phyloP scores from a whole-genome alignment of 1,140 invertebrate genomes.

The Pachyrhynchus sulphureomaculatus region DNA sequence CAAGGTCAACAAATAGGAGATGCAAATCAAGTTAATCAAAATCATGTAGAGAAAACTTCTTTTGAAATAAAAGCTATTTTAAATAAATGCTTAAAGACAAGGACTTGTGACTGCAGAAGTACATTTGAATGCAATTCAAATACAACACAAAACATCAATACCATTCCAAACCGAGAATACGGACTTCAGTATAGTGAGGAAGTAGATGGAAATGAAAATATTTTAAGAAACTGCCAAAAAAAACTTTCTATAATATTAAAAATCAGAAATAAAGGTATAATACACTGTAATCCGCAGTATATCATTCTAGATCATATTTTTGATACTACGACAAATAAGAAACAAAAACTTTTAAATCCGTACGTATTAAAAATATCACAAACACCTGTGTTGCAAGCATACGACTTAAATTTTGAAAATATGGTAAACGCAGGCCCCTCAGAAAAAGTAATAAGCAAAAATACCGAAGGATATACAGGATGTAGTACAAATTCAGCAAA shows the following conservation, averaged over 20 bases:
- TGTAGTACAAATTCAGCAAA: slow-evolving; percentile 45
- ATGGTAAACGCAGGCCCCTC: slow-evolving; percentile 52
- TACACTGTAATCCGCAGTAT: slow-evolving; percentile 50
- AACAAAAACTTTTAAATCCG: slow-evolving; percentile 50
- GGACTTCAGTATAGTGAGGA: slow-evolving; percentile 8
- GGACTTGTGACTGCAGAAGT: slow-evolving; percentile 6
- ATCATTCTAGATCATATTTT: slow-evolving; percentile 54
- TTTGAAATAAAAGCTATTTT: slow-evolving; percentile 46
- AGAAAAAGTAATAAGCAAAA: slow-evolving; percentile 54
- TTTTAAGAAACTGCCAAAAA: slow-evolving; percentile 38
- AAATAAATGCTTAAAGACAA: slow-evolving; percentile 35
- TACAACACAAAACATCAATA: not conserved
- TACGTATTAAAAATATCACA: slow-evolving; percentile 54
- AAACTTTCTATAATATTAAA: slow-evolving; percentile 46
- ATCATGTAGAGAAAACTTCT: slow-evolving; percentile 27
- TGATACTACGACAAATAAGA: slow-evolving; percentile 48
- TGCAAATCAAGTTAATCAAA: not conserved
- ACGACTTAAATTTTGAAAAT: slow-evolving; percentile 50
- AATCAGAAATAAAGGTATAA: slow-evolving; percentile 41
- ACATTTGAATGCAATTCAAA: not conserved
- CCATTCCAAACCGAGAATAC: slow-evolving; percentile 8
- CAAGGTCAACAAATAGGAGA: not conserved
- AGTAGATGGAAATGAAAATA: slow-evolving; percentile 31
- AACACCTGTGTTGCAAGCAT: slow-evolving; percentile 50
- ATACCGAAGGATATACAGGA: slow-evolving; percentile 27